A percentile compares a stretch with the other conserved stretches of the same genome.
Evolutionary conservation across 1,140 invertebrate species (phyloP).

Genomic region (Drosophila asahinai): DNA sequence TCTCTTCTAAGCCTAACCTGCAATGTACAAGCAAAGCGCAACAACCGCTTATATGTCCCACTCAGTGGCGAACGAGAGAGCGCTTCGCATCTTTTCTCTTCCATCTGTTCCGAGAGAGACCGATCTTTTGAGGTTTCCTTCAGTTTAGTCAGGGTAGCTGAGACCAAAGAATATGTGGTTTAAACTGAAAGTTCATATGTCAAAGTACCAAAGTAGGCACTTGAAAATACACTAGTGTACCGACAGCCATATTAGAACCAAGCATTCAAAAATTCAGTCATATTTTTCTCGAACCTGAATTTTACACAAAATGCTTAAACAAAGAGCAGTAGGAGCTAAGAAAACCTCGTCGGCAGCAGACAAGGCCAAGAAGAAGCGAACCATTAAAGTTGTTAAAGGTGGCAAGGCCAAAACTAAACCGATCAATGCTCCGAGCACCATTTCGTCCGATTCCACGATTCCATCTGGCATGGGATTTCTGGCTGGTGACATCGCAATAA

Average conservation of each 20-base stretch:
- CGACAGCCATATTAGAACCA: too few species aligned
- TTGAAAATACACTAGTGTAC: not conserved
- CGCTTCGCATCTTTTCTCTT: too few species aligned
- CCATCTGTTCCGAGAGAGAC: too few species aligned
- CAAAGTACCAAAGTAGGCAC: not conserved
- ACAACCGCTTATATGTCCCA: too few species aligned
- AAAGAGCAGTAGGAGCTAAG: not conserved
- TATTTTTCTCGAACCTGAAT: not conserved
- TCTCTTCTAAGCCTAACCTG: too few species aligned
- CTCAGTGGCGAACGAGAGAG: too few species aligned
- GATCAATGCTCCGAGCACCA: not conserved
- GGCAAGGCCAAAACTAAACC: not conserved
- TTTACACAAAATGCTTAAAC: constrained; percentile 3
- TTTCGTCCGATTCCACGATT: not conserved
- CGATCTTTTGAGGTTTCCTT: too few species aligned
- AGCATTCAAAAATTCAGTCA: not conserved
- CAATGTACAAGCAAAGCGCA: too few species aligned
- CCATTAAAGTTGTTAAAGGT: constrained; percentile 1
- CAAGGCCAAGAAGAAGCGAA: constrained; percentile 4
- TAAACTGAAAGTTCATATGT: too few species aligned
- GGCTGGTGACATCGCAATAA: not conserved
- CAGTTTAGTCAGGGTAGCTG: too few species aligned
- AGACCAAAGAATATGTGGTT: too few species aligned
- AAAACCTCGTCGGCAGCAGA: not conserved
- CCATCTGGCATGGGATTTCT: too few species aligned